Conservation (phyloP, 2,797 vertebrate genomes). For the Dromococcyx pavoninus region DNA sequence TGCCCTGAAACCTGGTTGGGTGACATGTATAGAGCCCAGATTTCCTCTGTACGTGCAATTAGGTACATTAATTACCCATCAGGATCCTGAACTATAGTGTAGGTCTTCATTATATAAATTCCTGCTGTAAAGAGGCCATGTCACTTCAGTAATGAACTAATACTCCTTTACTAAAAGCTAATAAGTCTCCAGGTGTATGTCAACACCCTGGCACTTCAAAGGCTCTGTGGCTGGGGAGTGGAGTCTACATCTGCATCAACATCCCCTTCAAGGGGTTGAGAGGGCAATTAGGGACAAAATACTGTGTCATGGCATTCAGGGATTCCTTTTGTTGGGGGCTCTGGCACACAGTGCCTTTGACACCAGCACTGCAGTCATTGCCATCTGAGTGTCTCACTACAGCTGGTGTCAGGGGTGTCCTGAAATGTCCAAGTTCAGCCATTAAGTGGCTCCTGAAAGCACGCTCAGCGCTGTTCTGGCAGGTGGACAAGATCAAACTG, state of each 20-base stretch:
- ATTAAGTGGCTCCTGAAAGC: not conserved
- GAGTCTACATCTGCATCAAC: not conserved
- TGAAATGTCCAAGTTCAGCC: not conserved
- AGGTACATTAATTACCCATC: not conserved
- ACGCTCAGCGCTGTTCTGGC: not conserved
- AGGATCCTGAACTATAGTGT: not conserved
- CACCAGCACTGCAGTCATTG: rapidly evolving
- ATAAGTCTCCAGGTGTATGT: not conserved
- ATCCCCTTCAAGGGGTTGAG: not conserved
- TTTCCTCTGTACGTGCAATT: not conserved
- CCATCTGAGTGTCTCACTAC: not conserved
- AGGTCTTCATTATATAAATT: not conserved
- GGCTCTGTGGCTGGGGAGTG: not conserved
- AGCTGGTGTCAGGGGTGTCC: not conserved
- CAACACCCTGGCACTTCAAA: not conserved
- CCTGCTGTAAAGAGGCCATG: not conserved
- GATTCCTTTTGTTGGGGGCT: not conserved
- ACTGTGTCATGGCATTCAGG: not conserved
- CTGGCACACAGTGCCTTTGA: not conserved
- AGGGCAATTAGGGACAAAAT: not conserved
- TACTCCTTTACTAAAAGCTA: not conserved
- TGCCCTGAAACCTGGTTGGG: not conserved
- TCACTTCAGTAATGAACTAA: not conserved
- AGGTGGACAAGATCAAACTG: not conserved
- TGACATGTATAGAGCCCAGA: not conserved